Percentiles rank a stretch among this genome's conserved stretches.
These are phyloP conservation scores for Tenualosa thibaudeaui DNA, from an alignment of 2,797 vertebrate species.

Conservation along the genomic window DNA sequence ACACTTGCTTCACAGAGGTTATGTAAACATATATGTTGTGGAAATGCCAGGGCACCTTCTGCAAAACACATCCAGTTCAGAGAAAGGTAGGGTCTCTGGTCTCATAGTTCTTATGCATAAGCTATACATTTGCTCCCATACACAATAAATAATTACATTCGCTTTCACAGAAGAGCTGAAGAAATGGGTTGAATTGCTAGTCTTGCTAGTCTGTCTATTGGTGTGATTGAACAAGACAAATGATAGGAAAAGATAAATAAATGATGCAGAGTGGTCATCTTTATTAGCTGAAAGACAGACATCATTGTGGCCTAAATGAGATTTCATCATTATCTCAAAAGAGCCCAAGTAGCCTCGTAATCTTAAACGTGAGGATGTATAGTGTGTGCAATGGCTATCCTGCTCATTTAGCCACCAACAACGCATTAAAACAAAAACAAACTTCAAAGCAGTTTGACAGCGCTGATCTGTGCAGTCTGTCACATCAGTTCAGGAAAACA, in stretches of 20 bases:
- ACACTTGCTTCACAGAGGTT: neutral
- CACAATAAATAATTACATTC: neutral
- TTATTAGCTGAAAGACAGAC: neutral
- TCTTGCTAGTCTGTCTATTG: neutral
- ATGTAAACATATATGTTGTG: neutral
- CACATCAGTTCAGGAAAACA: conserved; percentile 17
- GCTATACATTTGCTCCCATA: too few species aligned
- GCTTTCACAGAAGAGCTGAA: neutral
- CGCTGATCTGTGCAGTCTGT: neutral
- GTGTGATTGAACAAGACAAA: neutral
- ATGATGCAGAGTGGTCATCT: neutral
- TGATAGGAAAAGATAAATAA: neutral
- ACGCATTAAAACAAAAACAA: neutral
- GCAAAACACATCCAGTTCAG: neutral
- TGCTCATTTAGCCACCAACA: neutral
- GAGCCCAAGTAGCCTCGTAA: conserved; percentile 35
- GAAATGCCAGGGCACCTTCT: neutral
- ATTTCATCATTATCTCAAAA: conserved; percentile 21
- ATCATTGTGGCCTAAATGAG: neutral
- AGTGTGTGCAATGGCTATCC: neutral
- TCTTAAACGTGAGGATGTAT: neutral
- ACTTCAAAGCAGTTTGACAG: neutral
- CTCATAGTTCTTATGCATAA: neutral
- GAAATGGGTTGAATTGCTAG: neutral
- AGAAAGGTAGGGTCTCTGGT: neutral